Conservation (phyloP, 1,140 invertebrate species). For the Diachasma alloeum region DNA sequence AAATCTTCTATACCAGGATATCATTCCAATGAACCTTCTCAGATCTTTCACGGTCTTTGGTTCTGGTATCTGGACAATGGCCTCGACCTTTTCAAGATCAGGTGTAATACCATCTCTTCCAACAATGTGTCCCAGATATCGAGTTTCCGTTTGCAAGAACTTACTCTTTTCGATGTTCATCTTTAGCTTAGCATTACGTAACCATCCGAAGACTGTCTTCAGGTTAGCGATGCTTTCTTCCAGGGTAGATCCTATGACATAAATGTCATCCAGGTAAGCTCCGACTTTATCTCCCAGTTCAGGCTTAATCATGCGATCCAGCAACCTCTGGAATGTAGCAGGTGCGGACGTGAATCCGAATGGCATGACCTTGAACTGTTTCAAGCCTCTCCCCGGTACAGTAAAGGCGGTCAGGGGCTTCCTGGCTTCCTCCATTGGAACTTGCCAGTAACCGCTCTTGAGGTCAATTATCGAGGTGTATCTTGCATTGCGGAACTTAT, state of each 20-base stretch:
- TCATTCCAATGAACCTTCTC: not conserved
- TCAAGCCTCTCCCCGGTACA: not conserved
- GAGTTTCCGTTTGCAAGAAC: not conserved
- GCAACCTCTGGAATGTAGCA: slow-evolving; percentile 14
- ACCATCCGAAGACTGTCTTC: not conserved
- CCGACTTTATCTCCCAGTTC: not conserved
- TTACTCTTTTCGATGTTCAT: slow-evolving; percentile 16
- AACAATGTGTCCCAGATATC: not conserved
- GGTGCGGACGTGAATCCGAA: slow-evolving; percentile 5
- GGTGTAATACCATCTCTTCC: not conserved
- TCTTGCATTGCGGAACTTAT: not conserved
- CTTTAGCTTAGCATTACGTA: not conserved
- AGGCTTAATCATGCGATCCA: not conserved
- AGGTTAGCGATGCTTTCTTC: not conserved
- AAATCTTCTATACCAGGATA: not conserved
- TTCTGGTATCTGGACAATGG: not conserved
- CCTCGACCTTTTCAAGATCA: not conserved
- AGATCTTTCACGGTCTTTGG: not conserved
- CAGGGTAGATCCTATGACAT: not conserved
- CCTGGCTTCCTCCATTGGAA: not conserved
- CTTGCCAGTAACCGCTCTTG: slow-evolving; percentile 14
- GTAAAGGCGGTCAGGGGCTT: slow-evolving; percentile 13
- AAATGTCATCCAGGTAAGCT: not conserved
- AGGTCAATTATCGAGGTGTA: slow-evolving; percentile 4
- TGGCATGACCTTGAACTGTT: slow-evolving; percentile 16